A percentile compares a stretch with the other conserved stretches of the same genome.
Evolutionary conservation across 1,140 invertebrate genomes (phyloP).

Genomic region (Oedothorax gibbosus): DNA sequence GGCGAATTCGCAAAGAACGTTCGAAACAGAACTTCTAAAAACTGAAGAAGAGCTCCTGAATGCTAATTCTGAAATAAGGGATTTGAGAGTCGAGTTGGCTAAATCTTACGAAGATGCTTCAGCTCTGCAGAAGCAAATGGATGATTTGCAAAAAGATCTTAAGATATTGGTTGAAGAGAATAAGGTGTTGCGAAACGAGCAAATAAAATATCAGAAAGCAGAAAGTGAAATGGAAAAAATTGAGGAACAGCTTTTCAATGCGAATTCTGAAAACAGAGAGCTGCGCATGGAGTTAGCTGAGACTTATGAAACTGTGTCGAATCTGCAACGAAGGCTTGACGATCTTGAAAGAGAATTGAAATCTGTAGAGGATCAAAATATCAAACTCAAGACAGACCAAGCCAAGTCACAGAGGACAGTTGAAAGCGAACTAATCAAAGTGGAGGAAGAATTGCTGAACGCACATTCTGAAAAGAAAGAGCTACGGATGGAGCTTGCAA

Average conservation of each 20-base stretch:
- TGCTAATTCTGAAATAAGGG: conserved; percentile 58
- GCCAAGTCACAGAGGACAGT: conserved; percentile 57
- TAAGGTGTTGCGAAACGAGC: conserved; percentile 48
- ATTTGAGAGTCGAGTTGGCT: conserved; percentile 64
- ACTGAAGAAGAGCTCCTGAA: conserved; percentile 54
- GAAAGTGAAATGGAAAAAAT: conserved; percentile 53
- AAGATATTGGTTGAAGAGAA: conserved; percentile 53
- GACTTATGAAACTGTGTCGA: conserved; percentile 56
- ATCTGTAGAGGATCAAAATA: conserved; percentile 56
- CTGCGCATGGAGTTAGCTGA: conserved; percentile 55
- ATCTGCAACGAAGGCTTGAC: conserved; percentile 50
- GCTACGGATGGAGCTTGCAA: conserved; percentile 64
- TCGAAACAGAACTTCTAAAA: conserved; percentile 59
- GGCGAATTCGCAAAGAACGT: conserved; percentile 52
- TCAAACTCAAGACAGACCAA: conserved; percentile 48
- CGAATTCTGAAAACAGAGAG: conserved; percentile 56
- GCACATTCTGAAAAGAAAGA: conserved; percentile 66
- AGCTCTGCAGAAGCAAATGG: conserved; percentile 62
- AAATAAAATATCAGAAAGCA: conserved; percentile 51
- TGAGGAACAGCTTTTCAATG: conserved; percentile 51
- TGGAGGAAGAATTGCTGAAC: conserved; percentile 54
- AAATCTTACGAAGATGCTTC: conserved; percentile 64
- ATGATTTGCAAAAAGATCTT: conserved; percentile 60
- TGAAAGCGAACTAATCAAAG: conserved; percentile 57
- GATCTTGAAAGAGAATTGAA: conserved; percentile 54